Evolutionary conservation across 2,797 vertebrate genomes (phyloP), one percentile per base, ranked within the genome.

Genomic region (Huso huso): DNA sequence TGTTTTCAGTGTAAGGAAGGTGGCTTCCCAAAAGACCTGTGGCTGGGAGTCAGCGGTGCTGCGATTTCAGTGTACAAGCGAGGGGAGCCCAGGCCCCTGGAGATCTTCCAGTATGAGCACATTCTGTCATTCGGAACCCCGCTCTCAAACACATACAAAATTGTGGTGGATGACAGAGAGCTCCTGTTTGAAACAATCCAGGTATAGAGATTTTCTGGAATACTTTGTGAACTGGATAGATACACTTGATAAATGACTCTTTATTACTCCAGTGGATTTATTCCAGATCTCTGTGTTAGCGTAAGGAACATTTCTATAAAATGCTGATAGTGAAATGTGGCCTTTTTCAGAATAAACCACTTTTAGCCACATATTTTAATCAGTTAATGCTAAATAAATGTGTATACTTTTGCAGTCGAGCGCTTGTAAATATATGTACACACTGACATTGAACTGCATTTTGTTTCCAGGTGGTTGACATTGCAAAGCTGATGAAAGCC

Each of bases 401-500:
- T 37, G 37, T 37, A 4, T 37, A 37, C 37, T 37, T 37, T 37
- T 37, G 37, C 37, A 37, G 3, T 37, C 37, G 23, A 37, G 23
- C 4, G 2, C 23, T 37, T 37, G 37, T 37, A 37, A 37, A 37
- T 37, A 5, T 37, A 37, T 37, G 37, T 37, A 37, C 5, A 37
- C 37, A 5, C 37, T 37, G 37, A 5, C 37, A 37, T 37, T 37
- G 37, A 37, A 37, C 37, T 37, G 37, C 37, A 37, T 67, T 65
- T n/a, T 64, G 63, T 70, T 66, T 62, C 53, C 83, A 98, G 96
- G 96, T 98, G 76, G 94, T 98, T 84, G 95, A 96, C 77, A 93
- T 99, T 65, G 96, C 96, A 66, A 98, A 97, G 80, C 87, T 99
- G 75, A 99, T 99, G 96, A 99, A 98, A 80, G 96, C 95, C 64